phyloP scores from a whole-genome alignment of 2,113 vertebrate genomes.

The Ifrita kowaldi region DNA sequence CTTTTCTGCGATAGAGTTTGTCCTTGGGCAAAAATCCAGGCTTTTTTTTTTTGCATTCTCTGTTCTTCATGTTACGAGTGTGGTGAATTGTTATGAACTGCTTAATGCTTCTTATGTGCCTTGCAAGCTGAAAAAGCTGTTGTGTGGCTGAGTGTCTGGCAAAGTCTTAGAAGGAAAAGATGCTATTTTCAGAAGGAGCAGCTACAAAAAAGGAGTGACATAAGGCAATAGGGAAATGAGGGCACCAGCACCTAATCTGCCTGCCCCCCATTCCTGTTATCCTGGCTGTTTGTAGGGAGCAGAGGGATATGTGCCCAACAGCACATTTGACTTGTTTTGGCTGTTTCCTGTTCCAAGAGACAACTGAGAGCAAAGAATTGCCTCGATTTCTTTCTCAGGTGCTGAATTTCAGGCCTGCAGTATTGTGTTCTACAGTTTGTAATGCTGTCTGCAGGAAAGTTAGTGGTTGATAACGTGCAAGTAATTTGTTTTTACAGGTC shows the following conservation, averaged over 20 bases:
- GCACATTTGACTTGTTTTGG: background rate
- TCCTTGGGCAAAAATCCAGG: background rate
- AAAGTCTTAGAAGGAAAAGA: background rate
- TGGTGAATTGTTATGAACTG: background rate
- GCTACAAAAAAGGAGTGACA: background rate
- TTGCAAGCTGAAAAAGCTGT: background rate
- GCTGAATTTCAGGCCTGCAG: background rate
- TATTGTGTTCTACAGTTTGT: background rate
- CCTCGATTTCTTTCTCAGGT: background rate
- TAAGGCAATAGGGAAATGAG: background rate
- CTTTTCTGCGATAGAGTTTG: background rate
- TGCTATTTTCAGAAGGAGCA: background rate
- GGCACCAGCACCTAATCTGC: background rate
- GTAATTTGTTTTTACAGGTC: slow-evolving; percentile 69
- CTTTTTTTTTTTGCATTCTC: background rate
- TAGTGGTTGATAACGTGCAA: background rate
- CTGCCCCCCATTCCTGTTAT: background rate
- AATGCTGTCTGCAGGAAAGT: background rate
- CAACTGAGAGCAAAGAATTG: background rate
- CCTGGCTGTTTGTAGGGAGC: background rate
- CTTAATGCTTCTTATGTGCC: background rate
- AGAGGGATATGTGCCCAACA: background rate
- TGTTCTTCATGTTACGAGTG: background rate
- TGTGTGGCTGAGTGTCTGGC: background rate
- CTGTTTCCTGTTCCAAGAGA: background rate